Conservation (phyloP, 2,113 vertebrate genomes). For the Psophia crepitans region DNA sequence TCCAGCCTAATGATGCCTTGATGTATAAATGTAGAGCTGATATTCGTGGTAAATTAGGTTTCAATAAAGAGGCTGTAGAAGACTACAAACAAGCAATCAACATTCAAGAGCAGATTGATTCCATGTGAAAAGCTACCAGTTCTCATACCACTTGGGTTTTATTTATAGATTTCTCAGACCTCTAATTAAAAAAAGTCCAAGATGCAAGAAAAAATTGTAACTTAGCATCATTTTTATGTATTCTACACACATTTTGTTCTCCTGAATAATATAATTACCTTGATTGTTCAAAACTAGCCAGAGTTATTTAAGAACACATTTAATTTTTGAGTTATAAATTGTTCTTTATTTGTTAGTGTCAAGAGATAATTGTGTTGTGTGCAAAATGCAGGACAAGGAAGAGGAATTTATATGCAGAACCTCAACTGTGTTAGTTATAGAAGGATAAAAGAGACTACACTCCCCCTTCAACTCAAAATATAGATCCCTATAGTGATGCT, state of each 20-base stretch:
- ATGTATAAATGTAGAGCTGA: slow-evolving; percentile 77
- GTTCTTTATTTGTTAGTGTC: not conserved
- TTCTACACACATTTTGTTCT: not conserved
- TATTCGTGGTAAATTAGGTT: slow-evolving; percentile 74
- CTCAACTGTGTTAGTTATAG: not conserved
- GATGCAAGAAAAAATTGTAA: not conserved
- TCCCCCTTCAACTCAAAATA: not conserved
- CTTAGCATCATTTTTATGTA: not conserved
- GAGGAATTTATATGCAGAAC: not conserved
- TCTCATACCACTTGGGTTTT: not conserved
- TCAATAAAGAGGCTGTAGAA: slow-evolving; percentile 68
- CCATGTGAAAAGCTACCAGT: not conserved
- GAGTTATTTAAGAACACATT: not conserved
- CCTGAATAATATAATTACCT: not conserved
- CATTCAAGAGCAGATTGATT: slow-evolving; percentile 58
- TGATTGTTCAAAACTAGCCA: not conserved
- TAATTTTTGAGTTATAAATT: not conserved
- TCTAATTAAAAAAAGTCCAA: not conserved
- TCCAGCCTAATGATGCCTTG: slow-evolving; percentile 73
- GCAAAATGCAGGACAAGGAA: not conserved
- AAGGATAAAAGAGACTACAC: not conserved
- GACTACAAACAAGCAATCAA: slow-evolving; percentile 76
- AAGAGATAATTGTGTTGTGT: not conserved
- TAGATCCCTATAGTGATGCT: not conserved
- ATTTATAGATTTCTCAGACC: not conserved